A percentile compares a stretch with the other conserved stretches of the same genome.
Conservation (phyloP, 2,888 invertebrate genomes). For the Chymomyza amoena region DNA sequence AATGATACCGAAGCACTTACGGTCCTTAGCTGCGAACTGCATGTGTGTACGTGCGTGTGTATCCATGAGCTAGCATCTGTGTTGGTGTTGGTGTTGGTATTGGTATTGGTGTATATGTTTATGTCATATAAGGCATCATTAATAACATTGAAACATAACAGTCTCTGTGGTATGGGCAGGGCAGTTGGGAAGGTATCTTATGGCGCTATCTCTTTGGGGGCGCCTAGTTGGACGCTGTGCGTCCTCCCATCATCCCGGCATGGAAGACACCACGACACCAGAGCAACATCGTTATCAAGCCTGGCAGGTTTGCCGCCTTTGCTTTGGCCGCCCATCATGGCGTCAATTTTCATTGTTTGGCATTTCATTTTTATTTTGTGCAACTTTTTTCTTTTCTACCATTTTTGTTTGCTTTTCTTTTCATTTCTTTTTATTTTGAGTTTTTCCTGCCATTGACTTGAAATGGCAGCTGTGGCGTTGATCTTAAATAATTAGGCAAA, state of each 20-base stretch:
- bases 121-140: slow-evolving; percentile 63
- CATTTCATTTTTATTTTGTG: slow-evolving; percentile 37
- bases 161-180: neutral
- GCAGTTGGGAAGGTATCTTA: neutral
- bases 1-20: slow-evolving; percentile 40
- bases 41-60: slow-evolving; percentile 10
- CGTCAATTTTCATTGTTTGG: slow-evolving; percentile 69
- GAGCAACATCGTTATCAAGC: slow-evolving; percentile 52
- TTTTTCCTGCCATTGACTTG: slow-evolving; percentile 48
- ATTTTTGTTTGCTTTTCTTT: slow-evolving; percentile 9
- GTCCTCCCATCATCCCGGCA: neutral
- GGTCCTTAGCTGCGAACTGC: slow-evolving; percentile 24
- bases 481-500: slow-evolving; percentile 73
- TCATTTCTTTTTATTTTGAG: neutral
- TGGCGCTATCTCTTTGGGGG: neutral
- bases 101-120: slow-evolving; percentile 23
- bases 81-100: slow-evolving; percentile 9
- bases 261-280: neutral
- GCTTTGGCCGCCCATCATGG: slow-evolving; percentile 7
- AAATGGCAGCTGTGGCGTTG: slow-evolving; percentile 55
- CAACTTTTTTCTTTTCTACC: slow-evolving; percentile 8
- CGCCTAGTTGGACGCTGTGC: neutral
- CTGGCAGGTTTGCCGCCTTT: slow-evolving; percentile 4
- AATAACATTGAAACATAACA: slow-evolving; percentile 63
- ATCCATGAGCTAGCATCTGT: slow-evolving; percentile 8